A percentile compares a stretch with the other conserved stretches of the same genome.
Conservation (phyloP, 1,140 invertebrate species). For the Drosophila virilis region DNA sequence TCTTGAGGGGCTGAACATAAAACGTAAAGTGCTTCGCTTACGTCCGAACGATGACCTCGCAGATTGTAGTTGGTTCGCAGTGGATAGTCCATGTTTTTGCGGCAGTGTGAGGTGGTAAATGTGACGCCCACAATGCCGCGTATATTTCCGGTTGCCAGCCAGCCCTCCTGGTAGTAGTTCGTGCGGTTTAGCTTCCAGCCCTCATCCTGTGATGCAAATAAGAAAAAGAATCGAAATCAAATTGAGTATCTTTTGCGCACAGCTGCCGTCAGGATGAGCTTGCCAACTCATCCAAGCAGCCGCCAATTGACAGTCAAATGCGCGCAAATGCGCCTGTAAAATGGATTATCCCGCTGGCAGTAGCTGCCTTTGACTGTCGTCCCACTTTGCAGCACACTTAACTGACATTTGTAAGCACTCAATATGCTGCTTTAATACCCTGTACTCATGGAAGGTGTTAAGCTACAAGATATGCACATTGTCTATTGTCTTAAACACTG, state of each 20-base stretch:
- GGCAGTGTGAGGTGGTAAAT: conserved; percentile 96
- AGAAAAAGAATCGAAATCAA: conserved; percentile 31
- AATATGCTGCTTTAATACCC: conserved; percentile 19
- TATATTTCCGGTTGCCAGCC: conserved; percentile 97
- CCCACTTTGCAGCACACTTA: conserved; percentile 31
- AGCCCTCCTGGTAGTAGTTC: conserved; percentile 99
- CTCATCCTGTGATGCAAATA: conserved; percentile 88
- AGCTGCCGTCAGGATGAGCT: conserved; percentile 39
- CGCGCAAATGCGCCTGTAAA: conserved; percentile 36
- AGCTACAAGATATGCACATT: too few relatives aligned
- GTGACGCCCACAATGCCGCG: conserved; percentile 97
- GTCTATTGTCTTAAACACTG: too few relatives aligned
- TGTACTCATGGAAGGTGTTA: too few relatives aligned
- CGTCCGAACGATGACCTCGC: conserved; percentile 97
- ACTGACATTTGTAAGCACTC: conserved; percentile 24
- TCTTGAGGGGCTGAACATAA: too few relatives aligned
- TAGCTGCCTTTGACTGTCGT: conserved; percentile 13
- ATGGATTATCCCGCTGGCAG: conserved; percentile 53
- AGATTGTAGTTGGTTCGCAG: conserved; percentile 98
- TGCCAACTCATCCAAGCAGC: conserved; percentile 60
- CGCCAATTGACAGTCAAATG: conserved; percentile 70
- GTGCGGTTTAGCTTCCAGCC: conserved; percentile 97
- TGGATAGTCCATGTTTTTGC: conserved; percentile 91
- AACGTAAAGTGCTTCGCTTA: conserved; percentile 85
- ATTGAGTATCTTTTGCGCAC: conserved; percentile 39